Percentiles rank a stretch among this genome's conserved stretches.
Evolutionary conservation across 2,113 vertebrate species (phyloP).

Genomic region (Phalacrocorax carbo): DNA sequence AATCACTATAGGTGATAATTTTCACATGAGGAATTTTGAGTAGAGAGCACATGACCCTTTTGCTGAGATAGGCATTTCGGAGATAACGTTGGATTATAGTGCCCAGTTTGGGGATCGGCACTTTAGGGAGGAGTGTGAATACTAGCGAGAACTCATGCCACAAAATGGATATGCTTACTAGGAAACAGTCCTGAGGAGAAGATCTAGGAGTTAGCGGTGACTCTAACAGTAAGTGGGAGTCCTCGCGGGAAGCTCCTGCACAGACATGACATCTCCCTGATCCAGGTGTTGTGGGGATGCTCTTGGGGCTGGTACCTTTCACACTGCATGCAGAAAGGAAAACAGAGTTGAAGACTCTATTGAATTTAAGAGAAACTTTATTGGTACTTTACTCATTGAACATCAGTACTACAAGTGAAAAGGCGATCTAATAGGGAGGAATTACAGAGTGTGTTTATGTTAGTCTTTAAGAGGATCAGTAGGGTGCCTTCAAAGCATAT

Average conservation of each 20-base stretch:
- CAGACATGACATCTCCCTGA: neutral
- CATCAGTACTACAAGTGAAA: neutral
- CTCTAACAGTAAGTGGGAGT: neutral
- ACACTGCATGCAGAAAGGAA: neutral
- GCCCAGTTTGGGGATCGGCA: neutral
- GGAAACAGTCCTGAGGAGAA: neutral
- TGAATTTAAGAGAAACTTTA: neutral
- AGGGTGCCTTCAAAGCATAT: neutral
- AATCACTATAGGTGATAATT: neutral
- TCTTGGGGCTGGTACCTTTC: neutral
- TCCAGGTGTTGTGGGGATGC: neutral
- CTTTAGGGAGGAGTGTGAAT: neutral
- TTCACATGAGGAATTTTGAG: neutral
- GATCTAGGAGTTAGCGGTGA: neutral
- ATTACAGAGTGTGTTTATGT: neutral
- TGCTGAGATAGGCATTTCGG: neutral
- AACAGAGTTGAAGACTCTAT: neutral
- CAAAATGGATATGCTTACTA: neutral
- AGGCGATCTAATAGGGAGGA: neutral
- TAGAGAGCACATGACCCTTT: neutral
- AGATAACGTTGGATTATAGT: neutral
- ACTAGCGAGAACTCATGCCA: neutral
- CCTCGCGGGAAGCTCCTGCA: neutral
- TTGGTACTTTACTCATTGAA: neutral
- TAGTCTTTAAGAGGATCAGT: neutral